These are phyloP conservation scores for Aphodius granarius DNA, from an alignment of 2,888 invertebrate genomes.

Conservation along the genomic window DNA sequence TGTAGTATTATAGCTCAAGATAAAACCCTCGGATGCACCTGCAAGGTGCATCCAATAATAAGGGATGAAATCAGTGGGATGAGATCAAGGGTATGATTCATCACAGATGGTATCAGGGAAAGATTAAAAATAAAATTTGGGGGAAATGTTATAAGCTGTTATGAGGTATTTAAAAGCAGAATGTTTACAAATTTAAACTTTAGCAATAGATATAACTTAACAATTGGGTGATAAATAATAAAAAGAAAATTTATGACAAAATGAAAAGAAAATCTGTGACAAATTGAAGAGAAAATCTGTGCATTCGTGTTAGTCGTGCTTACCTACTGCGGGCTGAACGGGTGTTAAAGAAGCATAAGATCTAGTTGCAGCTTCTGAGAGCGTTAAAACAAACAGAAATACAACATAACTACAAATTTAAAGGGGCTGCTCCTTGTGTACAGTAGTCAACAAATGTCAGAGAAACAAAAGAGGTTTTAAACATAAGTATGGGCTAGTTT, in stretches of 20 bases:
- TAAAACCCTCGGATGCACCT: neutral
- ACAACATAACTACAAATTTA: neutral
- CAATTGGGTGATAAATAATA: too few species aligned
- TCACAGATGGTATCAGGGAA: constrained; percentile 1
- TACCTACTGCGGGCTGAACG: constrained; percentile 57
- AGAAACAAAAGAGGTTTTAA: too few species aligned
- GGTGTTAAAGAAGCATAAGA: constrained; percentile 61
- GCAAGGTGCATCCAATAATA: neutral
- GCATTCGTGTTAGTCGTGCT: constrained; percentile 39
- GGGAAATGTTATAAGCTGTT: neutral
- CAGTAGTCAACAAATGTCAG: neutral
- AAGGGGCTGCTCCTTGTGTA: neutral
- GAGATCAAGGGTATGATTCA: neutral
- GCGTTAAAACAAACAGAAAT: constrained; percentile 40
- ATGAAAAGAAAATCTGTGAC: constrained; percentile 1
- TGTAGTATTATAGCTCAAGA: neutral
- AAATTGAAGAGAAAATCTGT: neutral
- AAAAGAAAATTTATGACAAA: neutral
- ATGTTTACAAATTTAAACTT: too few species aligned
- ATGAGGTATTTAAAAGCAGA: too few species aligned
- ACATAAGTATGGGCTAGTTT: too few species aligned
- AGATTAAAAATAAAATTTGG: neutral
- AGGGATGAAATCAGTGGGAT: neutral
- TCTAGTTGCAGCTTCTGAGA: constrained; percentile 56
- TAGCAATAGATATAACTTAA: too few species aligned